Base-by-base conservation (phyloP, 1,140 invertebrate species). In the Triops longicaudatus region DNA sequence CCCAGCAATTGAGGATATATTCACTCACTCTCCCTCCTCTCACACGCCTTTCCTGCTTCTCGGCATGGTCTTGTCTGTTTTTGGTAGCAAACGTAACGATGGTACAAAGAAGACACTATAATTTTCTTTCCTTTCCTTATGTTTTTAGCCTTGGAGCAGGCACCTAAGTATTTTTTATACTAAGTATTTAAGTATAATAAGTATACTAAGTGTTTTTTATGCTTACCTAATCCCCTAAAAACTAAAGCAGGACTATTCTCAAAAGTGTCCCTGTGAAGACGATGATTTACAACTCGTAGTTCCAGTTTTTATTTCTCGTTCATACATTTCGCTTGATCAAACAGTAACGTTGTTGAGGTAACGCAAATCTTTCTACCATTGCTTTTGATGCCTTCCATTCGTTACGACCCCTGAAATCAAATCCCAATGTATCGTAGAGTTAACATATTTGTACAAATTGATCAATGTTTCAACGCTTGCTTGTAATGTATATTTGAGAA, bases 1-100 rank as follows among this genome's bases (percentile, higher is more conserved):
- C 50, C 50, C 50, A 63, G 50, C 50, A 63, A 10, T 63, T 63
- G 50, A 63, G 50, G 50, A 63, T 22, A 63, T 22, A 63, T 63
- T 63, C 22, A 22, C 43, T 17, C 43, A 44, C 14, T 63, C n/a
- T 22, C 50, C 22, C 50, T 63, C 22, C 50, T 63, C 22, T 22
- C 22, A 63, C 50, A 22, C 50, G 7, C n/a, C 50, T 63, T 63
- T 63, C 50, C 50, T 63, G 50, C n/a, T 63, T n/a, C 50, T 63
- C 17, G 50, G 50, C 14, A 14, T 5, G n/a, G 22, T 22, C 17
- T 22, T 22, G 50, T 63, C 14, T 1, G 10, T 7, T 63, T n/a
- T 63, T 22, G n/a, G 50, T 17, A 9, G 7, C 14, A 63, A 63
- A 63, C 6, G 14, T 0, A 63, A 63, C 31, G 31, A 63, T n/a